phyloP scores from a whole-genome alignment of 2,888 invertebrate genomes.

The Slavum lentiscoides region DNA sequence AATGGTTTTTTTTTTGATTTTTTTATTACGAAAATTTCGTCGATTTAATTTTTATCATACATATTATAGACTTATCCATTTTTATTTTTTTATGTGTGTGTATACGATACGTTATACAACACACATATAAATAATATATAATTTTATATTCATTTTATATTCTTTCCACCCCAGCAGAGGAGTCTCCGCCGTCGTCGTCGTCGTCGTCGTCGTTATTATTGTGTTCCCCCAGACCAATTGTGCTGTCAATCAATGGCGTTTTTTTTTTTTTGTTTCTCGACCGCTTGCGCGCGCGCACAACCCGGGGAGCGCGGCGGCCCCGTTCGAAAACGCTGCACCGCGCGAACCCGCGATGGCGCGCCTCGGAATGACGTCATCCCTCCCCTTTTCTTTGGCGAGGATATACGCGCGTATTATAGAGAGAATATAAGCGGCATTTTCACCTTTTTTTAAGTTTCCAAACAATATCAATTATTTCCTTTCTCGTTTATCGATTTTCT shows the following conservation, averaged over 20 bases:
- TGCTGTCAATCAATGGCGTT: conserved; percentile 49
- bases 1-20: no score
- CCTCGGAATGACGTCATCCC: conserved; percentile 18
- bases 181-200: background rate
- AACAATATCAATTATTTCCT: no score
- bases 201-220: conserved; percentile 42
- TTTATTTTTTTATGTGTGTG: no score
- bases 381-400: conserved; percentile 23
- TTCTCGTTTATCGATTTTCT: no score
- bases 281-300: conserved; percentile 17
- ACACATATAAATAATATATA: background rate
- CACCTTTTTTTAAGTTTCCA: no score
- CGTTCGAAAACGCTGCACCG: conserved; percentile 46
- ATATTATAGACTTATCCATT: no score
- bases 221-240: conserved; percentile 50
- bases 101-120: no score
- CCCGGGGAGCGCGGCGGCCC: conserved; percentile 24
- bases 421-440: no score
- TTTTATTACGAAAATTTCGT: no score
- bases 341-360: conserved; percentile 44
- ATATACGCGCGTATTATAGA: background rate
- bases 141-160: background rate
- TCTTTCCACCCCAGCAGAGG: background rate
- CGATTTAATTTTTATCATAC: no score
- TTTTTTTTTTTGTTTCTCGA: conserved; percentile 1